These are phyloP conservation scores for Villa cingulata DNA, from an alignment of 2,888 invertebrate genomes.

Conservation along the genomic window DNA sequence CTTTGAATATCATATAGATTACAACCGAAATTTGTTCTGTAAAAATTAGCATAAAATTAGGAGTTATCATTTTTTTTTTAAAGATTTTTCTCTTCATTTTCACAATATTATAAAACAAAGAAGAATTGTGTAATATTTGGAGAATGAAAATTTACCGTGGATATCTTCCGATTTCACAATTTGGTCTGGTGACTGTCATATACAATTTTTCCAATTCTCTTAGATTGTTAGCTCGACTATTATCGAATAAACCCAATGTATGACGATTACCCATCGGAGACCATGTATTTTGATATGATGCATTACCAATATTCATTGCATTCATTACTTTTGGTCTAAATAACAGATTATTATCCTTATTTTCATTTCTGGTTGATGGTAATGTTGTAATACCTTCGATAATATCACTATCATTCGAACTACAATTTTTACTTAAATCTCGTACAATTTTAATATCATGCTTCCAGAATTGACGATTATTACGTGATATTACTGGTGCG, in stretches of 20 bases:
- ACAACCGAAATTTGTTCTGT: no score
- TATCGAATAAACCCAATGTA: neutral
- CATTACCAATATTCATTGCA: slow-evolving; percentile 17
- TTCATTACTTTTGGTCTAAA: slow-evolving; percentile 20
- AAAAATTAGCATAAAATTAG: no score
- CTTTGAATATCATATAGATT: no score
- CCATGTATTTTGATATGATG: slow-evolving; percentile 30
- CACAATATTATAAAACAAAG: no score
- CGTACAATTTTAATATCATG: slow-evolving; percentile 48
- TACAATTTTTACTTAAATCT: slow-evolving; percentile 40
- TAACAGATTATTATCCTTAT: slow-evolving; percentile 19
- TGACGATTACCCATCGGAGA: slow-evolving; percentile 24
- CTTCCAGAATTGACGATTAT: slow-evolving; percentile 44
- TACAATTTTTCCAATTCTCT: slow-evolving; percentile 26
- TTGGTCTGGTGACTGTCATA: slow-evolving; percentile 16
- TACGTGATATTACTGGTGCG: slow-evolving; percentile 40
- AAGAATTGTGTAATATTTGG: no score
- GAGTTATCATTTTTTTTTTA: no score
- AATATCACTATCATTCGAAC: slow-evolving; percentile 26
- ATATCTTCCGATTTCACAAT: slow-evolving; percentile 10
- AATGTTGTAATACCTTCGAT: slow-evolving; percentile 29
- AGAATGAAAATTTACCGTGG: neutral
- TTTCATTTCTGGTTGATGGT: slow-evolving; percentile 20
- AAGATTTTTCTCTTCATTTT: no score
- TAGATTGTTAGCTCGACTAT: slow-evolving; percentile 21